A percentile compares a stretch with the other conserved stretches of the same genome.
phyloP scores from a whole-genome alignment of 2,113 vertebrate species.

The Pipra filicauda region DNA sequence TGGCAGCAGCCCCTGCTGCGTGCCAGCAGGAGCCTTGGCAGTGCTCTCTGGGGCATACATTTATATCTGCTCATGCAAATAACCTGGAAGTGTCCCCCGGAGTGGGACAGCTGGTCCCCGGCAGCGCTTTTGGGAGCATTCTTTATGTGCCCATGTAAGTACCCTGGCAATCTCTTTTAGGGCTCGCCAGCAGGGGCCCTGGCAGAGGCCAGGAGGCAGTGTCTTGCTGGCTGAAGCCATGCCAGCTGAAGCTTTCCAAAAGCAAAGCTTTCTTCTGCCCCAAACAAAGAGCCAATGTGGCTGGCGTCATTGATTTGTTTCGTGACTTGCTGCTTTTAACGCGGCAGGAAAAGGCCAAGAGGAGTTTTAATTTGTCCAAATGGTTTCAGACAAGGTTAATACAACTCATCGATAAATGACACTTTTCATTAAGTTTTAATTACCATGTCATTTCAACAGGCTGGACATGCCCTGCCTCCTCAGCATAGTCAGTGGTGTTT shows the following conservation, averaged over 20 bases:
- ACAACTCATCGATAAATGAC: neutral
- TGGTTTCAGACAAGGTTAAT: conserved; percentile 54
- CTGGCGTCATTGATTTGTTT: neutral
- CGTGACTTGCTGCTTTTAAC: neutral
- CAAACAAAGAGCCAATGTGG: neutral
- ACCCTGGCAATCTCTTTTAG: conserved; percentile 1
- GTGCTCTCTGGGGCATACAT: neutral
- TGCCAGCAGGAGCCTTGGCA: conserved; percentile 38
- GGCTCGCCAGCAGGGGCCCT: conserved; percentile 36
- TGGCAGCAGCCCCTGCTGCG: neutral
- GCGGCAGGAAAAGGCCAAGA: neutral
- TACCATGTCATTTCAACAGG: neutral
- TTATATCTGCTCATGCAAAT: conserved; percentile 25
- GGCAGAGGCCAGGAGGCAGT: neutral
- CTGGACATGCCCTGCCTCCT: neutral
- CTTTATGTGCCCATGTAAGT: neutral
- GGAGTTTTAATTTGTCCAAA: conserved; percentile 26
- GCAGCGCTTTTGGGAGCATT: neutral
- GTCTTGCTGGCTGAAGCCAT: neutral
- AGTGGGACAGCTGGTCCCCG: conserved; percentile 26
- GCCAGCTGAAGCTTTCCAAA: conserved; percentile 13
- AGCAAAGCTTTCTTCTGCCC: conserved; percentile 21
- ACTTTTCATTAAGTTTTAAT: conserved; percentile 46
- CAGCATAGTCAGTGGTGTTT: neutral
- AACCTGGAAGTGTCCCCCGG: neutral